Evolutionary conservation across 2,888 invertebrate species (phyloP).

Genomic region (Cotesia congregata): DNA sequence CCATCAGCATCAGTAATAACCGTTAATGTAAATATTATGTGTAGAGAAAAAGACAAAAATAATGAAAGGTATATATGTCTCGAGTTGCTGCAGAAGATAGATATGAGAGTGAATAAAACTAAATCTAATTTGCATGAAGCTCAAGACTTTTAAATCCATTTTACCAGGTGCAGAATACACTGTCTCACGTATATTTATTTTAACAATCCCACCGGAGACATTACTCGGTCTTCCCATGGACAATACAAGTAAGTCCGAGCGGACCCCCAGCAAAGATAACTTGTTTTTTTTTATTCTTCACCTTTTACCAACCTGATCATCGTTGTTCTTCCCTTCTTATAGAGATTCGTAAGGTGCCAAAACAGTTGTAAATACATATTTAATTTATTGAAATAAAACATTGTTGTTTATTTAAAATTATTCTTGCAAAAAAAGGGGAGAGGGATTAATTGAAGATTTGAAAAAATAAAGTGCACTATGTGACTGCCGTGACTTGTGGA

Average conservation of each 20-base stretch:
- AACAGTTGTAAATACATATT: slow-evolving; percentile 48
- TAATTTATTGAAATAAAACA: background rate
- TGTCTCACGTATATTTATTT: slow-evolving; percentile 39
- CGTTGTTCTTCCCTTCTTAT: slow-evolving; percentile 8
- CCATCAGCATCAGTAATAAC: background rate
- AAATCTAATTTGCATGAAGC: slow-evolving; percentile 65
- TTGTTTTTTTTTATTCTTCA: slow-evolving; percentile 42
- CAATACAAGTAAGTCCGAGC: slow-evolving; percentile 35
- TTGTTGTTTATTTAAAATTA: background rate
- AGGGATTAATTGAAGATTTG: no score
- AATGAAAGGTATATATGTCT: background rate
- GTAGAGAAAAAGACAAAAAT: background rate
- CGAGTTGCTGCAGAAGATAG: slow-evolving; percentile 46
- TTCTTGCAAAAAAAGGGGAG: no score
- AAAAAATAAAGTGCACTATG: no score
- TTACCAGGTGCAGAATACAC: slow-evolving; percentile 44
- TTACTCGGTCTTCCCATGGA: slow-evolving; percentile 57
- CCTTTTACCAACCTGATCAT: slow-evolving; percentile 38
- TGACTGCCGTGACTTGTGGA: no score
- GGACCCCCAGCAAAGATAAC: slow-evolving; percentile 62
- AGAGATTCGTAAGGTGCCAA: slow-evolving; percentile 57
- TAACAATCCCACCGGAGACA: slow-evolving; percentile 53
- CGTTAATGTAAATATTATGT: background rate
- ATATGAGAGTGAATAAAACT: slow-evolving; percentile 13
- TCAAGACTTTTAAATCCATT: slow-evolving; percentile 48